Evolutionary conservation across 2,797 vertebrate species (phyloP).

Genomic region (Clarias pachynema): DNA sequence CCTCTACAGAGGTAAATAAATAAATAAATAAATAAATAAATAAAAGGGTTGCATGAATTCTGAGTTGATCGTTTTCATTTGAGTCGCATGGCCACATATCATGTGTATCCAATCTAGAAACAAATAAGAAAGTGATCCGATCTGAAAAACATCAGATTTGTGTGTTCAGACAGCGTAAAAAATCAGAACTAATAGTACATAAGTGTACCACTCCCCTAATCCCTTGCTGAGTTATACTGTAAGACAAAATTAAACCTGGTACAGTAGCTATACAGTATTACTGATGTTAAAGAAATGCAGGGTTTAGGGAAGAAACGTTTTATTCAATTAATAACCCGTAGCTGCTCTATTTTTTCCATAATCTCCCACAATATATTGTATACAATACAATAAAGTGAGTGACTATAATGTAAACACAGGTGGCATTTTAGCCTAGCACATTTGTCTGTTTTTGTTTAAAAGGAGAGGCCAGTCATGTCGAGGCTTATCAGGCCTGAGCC

Average conservation of each 20-base stretch:
- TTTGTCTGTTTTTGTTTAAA: constrained; percentile 55
- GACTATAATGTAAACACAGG: constrained; percentile 25
- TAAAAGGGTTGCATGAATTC: too few species aligned
- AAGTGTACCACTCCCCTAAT: neutral
- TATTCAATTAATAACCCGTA: constrained; percentile 19
- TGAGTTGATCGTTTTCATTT: too few species aligned
- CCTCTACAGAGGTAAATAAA: too few species aligned
- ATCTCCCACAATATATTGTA: constrained; percentile 31
- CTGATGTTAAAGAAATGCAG: neutral
- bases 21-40: too few species aligned
- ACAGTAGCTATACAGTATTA: neutral
- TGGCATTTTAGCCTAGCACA: constrained; percentile 34
- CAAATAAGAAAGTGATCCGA: too few species aligned
- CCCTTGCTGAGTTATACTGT: neutral
- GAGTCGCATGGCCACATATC: too few species aligned
- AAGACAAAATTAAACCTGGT: constrained; percentile 2
- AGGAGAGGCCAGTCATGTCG: constrained; percentile 40
- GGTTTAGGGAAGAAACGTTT: neutral
- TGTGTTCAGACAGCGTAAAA: too few species aligned
- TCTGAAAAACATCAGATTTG: too few species aligned
- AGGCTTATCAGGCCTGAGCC: constrained; percentile 52
- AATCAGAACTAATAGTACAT: too few species aligned
- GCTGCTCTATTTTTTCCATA: constrained; percentile 10
- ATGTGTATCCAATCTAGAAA: too few species aligned
- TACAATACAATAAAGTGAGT: constrained; percentile 20